Evolutionary conservation across 2,888 invertebrate genomes (phyloP), one percentile per base, ranked within the genome.

Genomic region (Campoplex capitator): DNA sequence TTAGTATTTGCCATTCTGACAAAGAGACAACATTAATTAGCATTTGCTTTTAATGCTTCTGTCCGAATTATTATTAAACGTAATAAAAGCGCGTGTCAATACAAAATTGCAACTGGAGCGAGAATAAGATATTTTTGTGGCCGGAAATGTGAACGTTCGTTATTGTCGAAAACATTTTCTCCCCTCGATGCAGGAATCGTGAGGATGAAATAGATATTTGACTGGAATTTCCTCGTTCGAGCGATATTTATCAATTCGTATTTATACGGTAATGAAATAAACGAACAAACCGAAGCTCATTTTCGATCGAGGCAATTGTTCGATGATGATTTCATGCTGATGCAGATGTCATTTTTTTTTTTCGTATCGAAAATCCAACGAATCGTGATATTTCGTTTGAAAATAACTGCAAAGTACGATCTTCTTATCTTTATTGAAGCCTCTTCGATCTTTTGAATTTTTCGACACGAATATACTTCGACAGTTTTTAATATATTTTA

Each of bases 11-110:
- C 13, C 45, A 23, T 42, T 62, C 28, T 8, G 48, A 80, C 70
- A 68, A 71, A 79, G 23, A 75, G 68, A 48, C 42, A 48, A 45
- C 45, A 77, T 85, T 71, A 85, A 77, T 85, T 73, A 51, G 48
- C 23, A 48, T 13, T 51, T 23, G 51, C 51, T 79, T 58, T 58
- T 84, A 45, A 48, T 58, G 65, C 62, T 35, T 75, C 56, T 16
- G 48, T n/a, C 0, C 23, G 6, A 38, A 74, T 68, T 74, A 74
- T 77, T 38, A 71, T 68, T 42, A 56, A 23, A 23, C 23, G 67
- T 48, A n/a, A 45, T 54, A 35, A 32, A 70, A 42, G 42, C 35
- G 35, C 48, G 70, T n/a, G 23, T 62, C 28, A 51, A 71, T 56
- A 42, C 79, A 68, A 73, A 32, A 68, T 38, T 51, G 48, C 32